A percentile compares a stretch with the other conserved stretches of the same genome.
These are phyloP conservation scores for Todus mexicanus DNA, from an alignment of 2,797 vertebrate genomes.

Conservation along the genomic window DNA sequence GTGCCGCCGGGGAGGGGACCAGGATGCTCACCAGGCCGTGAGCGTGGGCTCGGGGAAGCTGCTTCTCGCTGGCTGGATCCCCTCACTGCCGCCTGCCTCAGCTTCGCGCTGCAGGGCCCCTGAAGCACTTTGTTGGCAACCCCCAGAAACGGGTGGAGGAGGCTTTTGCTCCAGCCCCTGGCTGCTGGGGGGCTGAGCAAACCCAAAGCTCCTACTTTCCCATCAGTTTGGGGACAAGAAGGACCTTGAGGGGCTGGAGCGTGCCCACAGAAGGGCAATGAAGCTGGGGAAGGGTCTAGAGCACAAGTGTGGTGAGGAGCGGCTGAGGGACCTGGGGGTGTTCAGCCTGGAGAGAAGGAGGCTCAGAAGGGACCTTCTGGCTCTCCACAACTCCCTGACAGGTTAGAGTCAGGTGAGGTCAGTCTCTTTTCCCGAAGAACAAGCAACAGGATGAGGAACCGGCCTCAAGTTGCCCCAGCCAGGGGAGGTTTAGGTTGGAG, in stretches of 20 bases:
- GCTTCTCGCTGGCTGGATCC: not conserved
- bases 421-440: not conserved
- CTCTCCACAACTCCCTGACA: not conserved
- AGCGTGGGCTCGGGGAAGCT: not conserved
- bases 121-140: not conserved
- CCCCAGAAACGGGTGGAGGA: not conserved
- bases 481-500: not conserved
- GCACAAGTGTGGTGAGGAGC: not conserved
- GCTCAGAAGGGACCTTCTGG: not conserved
- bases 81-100: rapidly evolving
- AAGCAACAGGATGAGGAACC: not conserved
- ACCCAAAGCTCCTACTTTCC: rapidly evolving
- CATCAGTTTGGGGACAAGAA: rapidly evolving
- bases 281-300: not conserved
- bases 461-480: not conserved
- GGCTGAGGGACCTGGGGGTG: not conserved
- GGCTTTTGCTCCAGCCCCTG: rapidly evolving
- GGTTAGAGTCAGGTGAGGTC: not conserved
- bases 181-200: not conserved
- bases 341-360: not conserved
- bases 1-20: not conserved
- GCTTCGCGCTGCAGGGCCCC: not conserved
- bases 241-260: not conserved
- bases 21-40: not conserved
- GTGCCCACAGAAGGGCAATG: not conserved